Evolutionary conservation across 2,797 vertebrate genomes (phyloP), one percentile per base, ranked within the genome.

Genomic region (Anguilla anguilla): DNA sequence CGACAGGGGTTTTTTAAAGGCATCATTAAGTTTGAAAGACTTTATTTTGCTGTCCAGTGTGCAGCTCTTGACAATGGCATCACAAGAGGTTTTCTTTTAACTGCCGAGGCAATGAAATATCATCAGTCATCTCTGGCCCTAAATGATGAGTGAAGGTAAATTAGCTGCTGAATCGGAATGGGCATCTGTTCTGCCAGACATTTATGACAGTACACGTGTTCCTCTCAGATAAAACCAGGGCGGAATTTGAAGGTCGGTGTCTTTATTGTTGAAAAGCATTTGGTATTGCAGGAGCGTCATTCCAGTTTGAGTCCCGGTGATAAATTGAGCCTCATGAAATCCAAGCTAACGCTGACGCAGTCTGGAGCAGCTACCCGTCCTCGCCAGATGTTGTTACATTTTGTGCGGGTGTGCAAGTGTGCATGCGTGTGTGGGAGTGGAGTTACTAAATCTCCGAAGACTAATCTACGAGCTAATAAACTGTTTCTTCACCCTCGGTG

Each of bases 361-460:
- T 91, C 83, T 43, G 61, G 83, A 84, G 31, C 94, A 92, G 86
- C 93, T 94, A 92, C 92, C 92, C 94, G 94, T 93, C 91, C 91
- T 77, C 91, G 79, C 93, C 94, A 95, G 94, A 93, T 95, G 95
- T 94, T 94, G 90, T 89, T 92, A 90, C 94, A 91, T 93, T 94
- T 93, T 91, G 86, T 88, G 28, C 43, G 84, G 3, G 55, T 22
- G 84, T 22, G 35, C 11, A 59, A 49, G 28, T 17, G 31, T 39
- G 55, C 6, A 35, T 11, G 31, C 13, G 87, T 89, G 87, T 67
- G 93, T 89, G 91, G 91, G 89, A 87, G 89, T 91, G 90, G 88
- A 91, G 92, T 90, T 90, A 89, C 74, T 84, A 91, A 92, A 92
- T 92, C 93, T 93, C 93, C 85, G 89, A 94, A 92, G 93, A 89